Evolutionary conservation across 2,113 vertebrate genomes (phyloP).

Genomic region (Atrichornis clamosus): DNA sequence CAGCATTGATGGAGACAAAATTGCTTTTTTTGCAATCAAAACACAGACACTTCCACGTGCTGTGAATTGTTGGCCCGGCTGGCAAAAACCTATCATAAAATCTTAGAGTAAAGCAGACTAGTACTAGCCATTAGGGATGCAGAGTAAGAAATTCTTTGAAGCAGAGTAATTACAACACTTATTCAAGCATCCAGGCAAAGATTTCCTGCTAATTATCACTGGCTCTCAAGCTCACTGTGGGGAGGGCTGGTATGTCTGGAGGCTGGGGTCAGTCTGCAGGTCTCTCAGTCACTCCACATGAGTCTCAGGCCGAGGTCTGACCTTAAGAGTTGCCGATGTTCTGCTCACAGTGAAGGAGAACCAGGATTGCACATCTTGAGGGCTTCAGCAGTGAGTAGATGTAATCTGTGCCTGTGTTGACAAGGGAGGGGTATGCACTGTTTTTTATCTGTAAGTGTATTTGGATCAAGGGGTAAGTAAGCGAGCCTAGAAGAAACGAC

Average conservation of each 20-base stretch:
- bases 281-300: background rate
- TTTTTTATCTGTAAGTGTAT: background rate
- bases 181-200: background rate
- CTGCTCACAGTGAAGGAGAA: background rate
- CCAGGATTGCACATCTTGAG: background rate
- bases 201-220: background rate
- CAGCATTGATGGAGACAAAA: background rate
- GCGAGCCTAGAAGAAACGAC: background rate
- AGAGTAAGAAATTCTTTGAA: background rate
- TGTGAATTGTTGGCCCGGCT: background rate
- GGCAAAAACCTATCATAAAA: background rate
- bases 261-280: background rate
- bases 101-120: background rate
- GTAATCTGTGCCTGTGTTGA: background rate
- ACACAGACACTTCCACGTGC: background rate
- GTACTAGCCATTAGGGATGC: background rate
- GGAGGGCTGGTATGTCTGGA: background rate
- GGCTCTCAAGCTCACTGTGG: background rate
- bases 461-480: background rate
- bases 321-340: background rate
- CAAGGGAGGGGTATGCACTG: background rate
- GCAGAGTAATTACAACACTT: background rate
- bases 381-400: background rate
- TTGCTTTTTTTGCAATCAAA: background rate
- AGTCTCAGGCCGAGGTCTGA: background rate